Evolutionary conservation across 2,113 vertebrate species (phyloP).

Genomic region (Saguinus imperator): DNA sequence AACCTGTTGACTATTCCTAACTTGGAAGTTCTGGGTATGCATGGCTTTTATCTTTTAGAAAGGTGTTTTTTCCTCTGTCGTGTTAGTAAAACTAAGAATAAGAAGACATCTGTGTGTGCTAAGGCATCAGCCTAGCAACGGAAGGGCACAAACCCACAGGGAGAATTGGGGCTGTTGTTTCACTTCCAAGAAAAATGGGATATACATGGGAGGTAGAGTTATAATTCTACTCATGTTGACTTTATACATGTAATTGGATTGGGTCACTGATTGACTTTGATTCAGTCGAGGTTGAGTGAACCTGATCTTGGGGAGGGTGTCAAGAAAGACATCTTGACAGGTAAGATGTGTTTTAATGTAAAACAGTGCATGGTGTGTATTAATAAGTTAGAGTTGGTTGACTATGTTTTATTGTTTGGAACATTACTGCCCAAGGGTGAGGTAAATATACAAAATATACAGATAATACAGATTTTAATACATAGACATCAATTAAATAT

Average conservation of each 20-base stretch:
- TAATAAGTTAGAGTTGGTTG: not conserved
- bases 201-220: not conserved
- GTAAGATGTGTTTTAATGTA: conserved; percentile 44
- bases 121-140: not conserved
- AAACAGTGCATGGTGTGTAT: not conserved
- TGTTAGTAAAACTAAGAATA: not conserved
- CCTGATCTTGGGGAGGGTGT: not conserved
- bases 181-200: not conserved
- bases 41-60: not conserved
- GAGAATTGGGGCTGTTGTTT: not conserved
- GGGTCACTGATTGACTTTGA: not conserved
- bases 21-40: not conserved
- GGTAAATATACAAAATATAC: not conserved
- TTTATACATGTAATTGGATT: not conserved
- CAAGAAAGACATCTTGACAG: not conserved
- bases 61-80: not conserved
- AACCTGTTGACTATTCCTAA: not conserved
- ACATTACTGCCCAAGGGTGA: conserved; percentile 72
- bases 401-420: conserved; percentile 74
- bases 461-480: not conserved
- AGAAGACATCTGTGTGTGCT: not conserved
- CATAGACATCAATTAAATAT: no score
- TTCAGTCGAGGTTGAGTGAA: not conserved
- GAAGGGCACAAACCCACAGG: not conserved
- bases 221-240: not conserved